These are phyloP conservation scores for Eulemur albifrons DNA, from an alignment of 2,797 vertebrate genomes.

Conservation along the genomic window DNA sequence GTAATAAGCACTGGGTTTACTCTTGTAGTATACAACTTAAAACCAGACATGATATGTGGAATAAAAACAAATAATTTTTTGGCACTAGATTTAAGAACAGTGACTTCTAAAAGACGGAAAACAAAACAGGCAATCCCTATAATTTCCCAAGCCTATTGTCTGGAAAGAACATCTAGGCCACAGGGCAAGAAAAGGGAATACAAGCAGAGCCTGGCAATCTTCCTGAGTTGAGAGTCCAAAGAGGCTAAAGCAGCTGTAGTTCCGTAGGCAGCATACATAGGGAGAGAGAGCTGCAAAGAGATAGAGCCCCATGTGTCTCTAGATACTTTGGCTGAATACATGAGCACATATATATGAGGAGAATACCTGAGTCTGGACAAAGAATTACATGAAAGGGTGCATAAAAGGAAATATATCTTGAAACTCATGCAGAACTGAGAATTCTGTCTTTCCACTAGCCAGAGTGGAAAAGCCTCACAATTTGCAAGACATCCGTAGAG, in stretches of 20 bases:
- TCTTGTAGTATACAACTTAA: background rate
- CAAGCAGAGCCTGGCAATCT: background rate
- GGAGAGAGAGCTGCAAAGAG: background rate
- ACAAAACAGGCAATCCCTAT: background rate
- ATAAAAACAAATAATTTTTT: background rate
- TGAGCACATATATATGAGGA: background rate
- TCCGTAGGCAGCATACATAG: background rate
- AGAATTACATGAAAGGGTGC: background rate
- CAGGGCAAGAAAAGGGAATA: background rate
- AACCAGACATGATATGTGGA: background rate
- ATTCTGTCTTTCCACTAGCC: background rate
- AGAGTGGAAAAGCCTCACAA: background rate
- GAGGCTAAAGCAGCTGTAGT: background rate
- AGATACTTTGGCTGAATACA: background rate
- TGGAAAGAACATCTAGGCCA: background rate
- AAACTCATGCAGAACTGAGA: background rate
- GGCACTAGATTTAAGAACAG: background rate
- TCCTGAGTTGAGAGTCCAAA: background rate
- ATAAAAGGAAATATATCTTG: background rate
- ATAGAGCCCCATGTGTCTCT: background rate
- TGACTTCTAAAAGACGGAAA: background rate
- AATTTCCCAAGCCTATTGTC: background rate
- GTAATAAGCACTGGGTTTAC: background rate
- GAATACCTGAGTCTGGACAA: background rate
- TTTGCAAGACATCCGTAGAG: background rate